These are phyloP conservation scores for Leuctra nigra DNA, from an alignment of 2,888 invertebrate species.

Conservation along the genomic window DNA sequence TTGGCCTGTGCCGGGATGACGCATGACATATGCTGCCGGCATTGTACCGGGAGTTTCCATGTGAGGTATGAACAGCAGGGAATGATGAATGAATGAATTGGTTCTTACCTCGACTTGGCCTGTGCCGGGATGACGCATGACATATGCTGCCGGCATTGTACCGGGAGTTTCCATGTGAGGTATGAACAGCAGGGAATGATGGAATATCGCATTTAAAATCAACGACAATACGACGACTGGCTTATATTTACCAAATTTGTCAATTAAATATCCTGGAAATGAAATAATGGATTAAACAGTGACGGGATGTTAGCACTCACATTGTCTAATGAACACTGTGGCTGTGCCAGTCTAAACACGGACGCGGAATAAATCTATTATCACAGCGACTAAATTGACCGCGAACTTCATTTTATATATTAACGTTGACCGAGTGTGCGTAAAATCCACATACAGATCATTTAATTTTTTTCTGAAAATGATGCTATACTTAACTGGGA, in stretches of 20 bases:
- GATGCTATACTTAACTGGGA: too few relatives aligned
- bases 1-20: conserved; percentile 61
- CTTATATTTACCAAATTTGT: conserved; percentile 81
- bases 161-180: conserved; percentile 74
- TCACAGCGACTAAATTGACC: too few relatives aligned
- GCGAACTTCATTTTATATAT: too few relatives aligned
- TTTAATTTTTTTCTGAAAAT: too few relatives aligned
- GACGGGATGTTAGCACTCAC: too few relatives aligned
- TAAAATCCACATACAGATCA: too few relatives aligned
- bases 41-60: conserved; percentile 67
- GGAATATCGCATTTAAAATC: conserved; percentile 68
- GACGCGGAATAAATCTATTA: too few relatives aligned
- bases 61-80: too few relatives aligned
- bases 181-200: conserved; percentile 70
- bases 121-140: conserved; percentile 65
- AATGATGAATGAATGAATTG: too few relatives aligned
- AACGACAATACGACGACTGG: conserved; percentile 72
- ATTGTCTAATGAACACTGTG: too few relatives aligned
- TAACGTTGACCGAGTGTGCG: too few relatives aligned
- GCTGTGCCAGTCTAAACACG: neutral
- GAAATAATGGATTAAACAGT: too few relatives aligned
- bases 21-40: conserved; percentile 68
- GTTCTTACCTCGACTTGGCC: conserved; percentile 60
- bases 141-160: conserved; percentile 65
- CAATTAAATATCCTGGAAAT: conserved; percentile 68